Conservation (phyloP, 2,797 vertebrate genomes). For the Rallus crepitans region DNA sequence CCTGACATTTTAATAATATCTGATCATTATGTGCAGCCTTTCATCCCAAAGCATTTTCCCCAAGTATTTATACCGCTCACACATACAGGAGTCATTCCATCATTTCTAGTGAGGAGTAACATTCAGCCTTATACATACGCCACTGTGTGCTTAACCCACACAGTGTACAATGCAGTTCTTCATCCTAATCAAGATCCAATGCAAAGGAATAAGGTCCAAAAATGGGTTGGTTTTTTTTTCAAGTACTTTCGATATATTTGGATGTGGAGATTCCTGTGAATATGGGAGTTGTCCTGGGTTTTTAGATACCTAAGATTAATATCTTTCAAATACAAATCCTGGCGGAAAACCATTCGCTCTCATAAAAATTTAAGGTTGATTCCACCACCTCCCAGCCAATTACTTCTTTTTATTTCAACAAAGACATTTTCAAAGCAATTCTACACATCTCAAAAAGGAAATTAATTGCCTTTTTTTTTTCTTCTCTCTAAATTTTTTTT, state of each 20-base stretch:
- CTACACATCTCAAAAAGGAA: neutral
- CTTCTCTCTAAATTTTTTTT: neutral
- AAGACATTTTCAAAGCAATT: neutral
- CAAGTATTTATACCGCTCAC: neutral
- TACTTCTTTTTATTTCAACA: neutral
- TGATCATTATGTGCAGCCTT: slow-evolving; percentile 39
- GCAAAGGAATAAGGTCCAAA: neutral
- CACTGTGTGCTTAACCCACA: slow-evolving; percentile 45
- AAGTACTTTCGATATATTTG: neutral
- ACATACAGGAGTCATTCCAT: neutral
- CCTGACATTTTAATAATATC: slow-evolving; percentile 58
- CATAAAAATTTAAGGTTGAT: neutral
- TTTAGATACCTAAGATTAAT: neutral
- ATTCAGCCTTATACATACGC: slow-evolving; percentile 34
- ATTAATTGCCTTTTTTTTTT: neutral
- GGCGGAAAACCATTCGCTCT: neutral
- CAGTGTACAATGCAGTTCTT: neutral
- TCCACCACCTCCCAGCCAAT: neutral
- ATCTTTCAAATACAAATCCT: neutral
- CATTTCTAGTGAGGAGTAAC: slow-evolving; percentile 9
- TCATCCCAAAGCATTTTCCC: slow-evolving; percentile 42
- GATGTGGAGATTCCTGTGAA: neutral
- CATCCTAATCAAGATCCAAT: neutral
- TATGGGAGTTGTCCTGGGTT: neutral
- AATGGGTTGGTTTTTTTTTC: neutral